phyloP scores from a whole-genome alignment of 2,888 invertebrate species.

The Cremastobaeus sp. region DNA sequence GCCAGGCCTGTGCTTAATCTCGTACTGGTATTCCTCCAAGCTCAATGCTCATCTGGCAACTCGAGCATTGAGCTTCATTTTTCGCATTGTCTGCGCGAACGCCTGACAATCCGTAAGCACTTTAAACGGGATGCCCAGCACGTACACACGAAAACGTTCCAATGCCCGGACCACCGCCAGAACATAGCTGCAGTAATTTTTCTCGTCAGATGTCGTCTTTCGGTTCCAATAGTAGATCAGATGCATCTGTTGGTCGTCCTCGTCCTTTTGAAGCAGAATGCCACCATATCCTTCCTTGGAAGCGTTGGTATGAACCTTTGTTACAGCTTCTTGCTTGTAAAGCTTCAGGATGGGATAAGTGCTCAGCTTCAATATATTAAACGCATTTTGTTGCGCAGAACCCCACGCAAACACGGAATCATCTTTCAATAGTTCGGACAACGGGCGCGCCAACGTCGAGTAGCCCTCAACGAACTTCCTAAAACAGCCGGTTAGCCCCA shows the following conservation, averaged over 20 bases:
- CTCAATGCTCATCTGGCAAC: constrained; percentile 33
- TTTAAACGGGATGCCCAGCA: constrained; percentile 17
- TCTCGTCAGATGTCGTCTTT: not conserved
- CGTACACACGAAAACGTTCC: constrained; percentile 25
- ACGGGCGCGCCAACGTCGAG: not conserved
- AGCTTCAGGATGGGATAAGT: no score
- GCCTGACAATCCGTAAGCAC: constrained; percentile 41
- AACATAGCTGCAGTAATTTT: constrained; percentile 45
- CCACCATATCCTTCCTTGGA: no score
- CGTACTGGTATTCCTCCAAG: constrained; percentile 32
- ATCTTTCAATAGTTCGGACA: not conserved
- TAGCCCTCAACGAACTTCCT: not conserved
- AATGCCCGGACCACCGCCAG: constrained; percentile 21
- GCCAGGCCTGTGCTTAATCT: constrained; percentile 27
- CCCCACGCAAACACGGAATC: no score
- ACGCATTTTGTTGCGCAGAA: no score
- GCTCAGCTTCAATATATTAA: no score
- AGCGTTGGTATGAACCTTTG: no score
- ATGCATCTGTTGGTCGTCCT: no score
- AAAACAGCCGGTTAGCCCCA: not conserved
- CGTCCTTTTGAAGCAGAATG: no score
- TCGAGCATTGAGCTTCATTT: constrained; percentile 7
- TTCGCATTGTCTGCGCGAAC: constrained; percentile 32
- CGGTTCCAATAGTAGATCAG: not conserved
- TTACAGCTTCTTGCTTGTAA: no score